Evolutionary conservation across 2,113 vertebrate species (phyloP), one percentile per base, ranked within the genome.

Genomic region (Empidonax traillii): DNA sequence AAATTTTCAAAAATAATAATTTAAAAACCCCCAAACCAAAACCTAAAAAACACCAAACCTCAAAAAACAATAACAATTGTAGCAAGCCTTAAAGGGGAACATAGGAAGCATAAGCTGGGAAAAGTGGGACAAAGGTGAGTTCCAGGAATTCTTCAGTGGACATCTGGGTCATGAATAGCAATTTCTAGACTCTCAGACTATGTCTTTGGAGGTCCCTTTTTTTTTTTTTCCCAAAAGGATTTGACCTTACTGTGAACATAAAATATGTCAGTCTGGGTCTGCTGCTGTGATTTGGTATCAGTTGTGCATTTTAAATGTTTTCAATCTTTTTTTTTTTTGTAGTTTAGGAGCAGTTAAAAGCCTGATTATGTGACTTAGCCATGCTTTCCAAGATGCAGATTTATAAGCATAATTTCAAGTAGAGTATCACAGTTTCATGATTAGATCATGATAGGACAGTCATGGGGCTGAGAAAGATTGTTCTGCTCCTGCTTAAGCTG

Each of bases 71-170:
- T 53, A 84, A n/a, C 51, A 81, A 39, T 52, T 16, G 33, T 14
- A 63, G 58, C 4, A 7, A 24, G 30, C 7, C 21, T 52, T 73
- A 47, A 81, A 46, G 53, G 56, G 73, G 25, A 73, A 49, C 39
- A 51, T 49, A 68, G 83, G 52, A 94, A 79, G 58, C 56, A 51
- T 1, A 1, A 66, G 12, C 24, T 5, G 14, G 69, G 39, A 56
- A 71, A 93, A 85, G 10, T 75, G 85, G 85, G 87, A 67, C 87
- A 82, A 73, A 37, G 35, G 69, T 85, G 62, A 94, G 69, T 91
- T 93, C 71, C 92, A 90, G 87, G 93, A 95, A 91, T 89, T 93
- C 71, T 95, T 85, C 33, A 10, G 35, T 58, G 56, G 68, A 68
- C 83, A 90, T 80, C 49, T 84, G 41, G 62, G 80, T 88, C 84